Percentiles rank a stretch among this genome's conserved stretches.
These are phyloP conservation scores for Gymnoscelis rufifasciata DNA, from an alignment of 2,888 invertebrate genomes.

Conservation along the genomic window DNA sequence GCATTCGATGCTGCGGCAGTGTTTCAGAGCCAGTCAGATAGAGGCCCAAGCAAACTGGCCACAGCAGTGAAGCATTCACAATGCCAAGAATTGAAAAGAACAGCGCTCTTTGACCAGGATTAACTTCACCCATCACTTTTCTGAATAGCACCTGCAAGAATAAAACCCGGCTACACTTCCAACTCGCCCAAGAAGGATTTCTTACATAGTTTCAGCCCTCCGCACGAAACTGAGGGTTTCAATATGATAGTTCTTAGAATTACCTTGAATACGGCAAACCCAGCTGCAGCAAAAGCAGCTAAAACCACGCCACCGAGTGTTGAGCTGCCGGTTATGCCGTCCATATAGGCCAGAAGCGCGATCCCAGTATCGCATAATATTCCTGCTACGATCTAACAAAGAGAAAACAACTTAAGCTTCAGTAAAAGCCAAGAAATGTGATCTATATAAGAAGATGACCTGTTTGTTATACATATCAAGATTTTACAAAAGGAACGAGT, in stretches of 20 bases:
- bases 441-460: too few species aligned
- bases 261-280: conserved; percentile 96
- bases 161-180: too few species aligned
- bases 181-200: too few species aligned
- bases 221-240: too few species aligned
- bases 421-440: too few species aligned
- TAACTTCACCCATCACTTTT: conserved; percentile 95
- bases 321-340: conserved; percentile 93
- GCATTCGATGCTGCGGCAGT: conserved; percentile 88
- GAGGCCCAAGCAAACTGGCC: conserved; percentile 93
- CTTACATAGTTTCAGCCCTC: too few species aligned
- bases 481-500: too few species aligned
- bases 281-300: conserved; percentile 93
- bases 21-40: conserved; percentile 93
- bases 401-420: too few species aligned
- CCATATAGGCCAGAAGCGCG: conserved; percentile 96
- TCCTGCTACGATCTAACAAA: conserved; percentile 93
- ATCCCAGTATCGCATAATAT: conserved; percentile 96
- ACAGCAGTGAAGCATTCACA: conserved; percentile 91
- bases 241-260: not conserved
- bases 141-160: conserved; percentile 90
- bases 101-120: conserved; percentile 93
- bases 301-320: conserved; percentile 94
- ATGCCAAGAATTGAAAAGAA: conserved; percentile 95
- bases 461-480: too few species aligned